Evolutionary conservation across 1,140 invertebrate genomes (phyloP), one percentile per base, ranked within the genome.

Genomic region (Cepaea nemoralis): DNA sequence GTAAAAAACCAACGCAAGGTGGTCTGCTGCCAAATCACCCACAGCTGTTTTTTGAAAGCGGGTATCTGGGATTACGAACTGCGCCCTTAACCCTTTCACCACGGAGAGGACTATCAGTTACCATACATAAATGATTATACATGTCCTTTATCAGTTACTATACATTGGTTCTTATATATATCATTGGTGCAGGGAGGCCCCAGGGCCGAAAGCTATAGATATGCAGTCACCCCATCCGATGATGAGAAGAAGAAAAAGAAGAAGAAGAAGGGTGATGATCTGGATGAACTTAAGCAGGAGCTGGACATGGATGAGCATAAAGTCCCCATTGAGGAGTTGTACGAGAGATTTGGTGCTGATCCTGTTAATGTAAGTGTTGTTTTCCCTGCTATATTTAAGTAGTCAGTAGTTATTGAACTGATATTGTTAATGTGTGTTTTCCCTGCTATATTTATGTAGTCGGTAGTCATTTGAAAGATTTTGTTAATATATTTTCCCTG

Each of bases 261-360:
- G 90, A 92, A 94, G 90, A 94, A 94, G 91, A 95, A 95, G 93
- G 94, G 95, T 92, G 89, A 93, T 95, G 84, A 98, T 93, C 94
- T 99, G 93, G 96, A 98, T 93, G 96, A 98, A 92, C 94, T 99
- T 90, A 99, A 99, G 93, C 97, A 98, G 93, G 97, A 99, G 94
- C 94, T 99, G 93, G 96, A 97, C 92, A 98, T 99, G 91, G 98
- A 99, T 93, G 97, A 96, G 93, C 98, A 99, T 94, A 98, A 97
- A 94, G 95, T 99, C 91, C 94, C 97, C 91, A 94, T 98, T 86
- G 97, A 99, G 93, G 97, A 99, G 93, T 93, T 99, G 85, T 98
- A 97, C 93, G 95, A 96, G 93, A 94, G 97, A 93, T 96, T 98
- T 93, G 95, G 96, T 90, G 97, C 97, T 91, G 96, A 99, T 93